These are phyloP conservation scores for Rhingia campestris DNA, from an alignment of 2,888 invertebrate genomes.

Conservation along the genomic window DNA sequence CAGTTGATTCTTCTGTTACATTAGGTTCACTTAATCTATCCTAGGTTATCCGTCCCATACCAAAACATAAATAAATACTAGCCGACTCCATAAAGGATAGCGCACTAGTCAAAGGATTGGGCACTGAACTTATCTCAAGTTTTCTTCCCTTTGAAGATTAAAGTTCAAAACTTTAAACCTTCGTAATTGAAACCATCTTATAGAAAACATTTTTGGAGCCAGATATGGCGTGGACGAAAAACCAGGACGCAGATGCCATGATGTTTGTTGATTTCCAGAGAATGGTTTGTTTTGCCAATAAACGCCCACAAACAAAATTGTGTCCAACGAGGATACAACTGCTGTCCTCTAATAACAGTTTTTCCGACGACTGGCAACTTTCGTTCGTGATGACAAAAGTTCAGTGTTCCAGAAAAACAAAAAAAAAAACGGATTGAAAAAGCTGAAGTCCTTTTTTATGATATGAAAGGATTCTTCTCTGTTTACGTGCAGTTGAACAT, in stretches of 20 bases:
- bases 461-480: not conserved
- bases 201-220: not conserved
- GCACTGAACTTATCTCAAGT: too few species aligned
- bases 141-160: constrained; percentile 12
- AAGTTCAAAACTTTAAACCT: constrained; percentile 17
- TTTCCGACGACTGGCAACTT: not conserved
- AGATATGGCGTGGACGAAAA: not conserved
- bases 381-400: constrained; percentile 7
- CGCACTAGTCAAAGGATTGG: too few species aligned
- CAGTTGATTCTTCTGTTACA: too few species aligned
- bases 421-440: not conserved
- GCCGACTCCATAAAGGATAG: too few species aligned
- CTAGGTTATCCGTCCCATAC: too few species aligned
- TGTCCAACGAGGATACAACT: not conserved
- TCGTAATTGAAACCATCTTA: not conserved
- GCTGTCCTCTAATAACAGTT: not conserved
- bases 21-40: too few species aligned
- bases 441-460: not conserved
- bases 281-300: constrained; percentile 10
- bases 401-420: constrained; percentile 4
- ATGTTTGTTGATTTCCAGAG: not conserved
- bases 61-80: too few species aligned
- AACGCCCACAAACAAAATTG: not conserved
- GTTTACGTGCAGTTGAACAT: constrained; percentile 8
- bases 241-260: not conserved